A percentile compares a stretch with the other conserved stretches of the same genome.
These are phyloP conservation scores for Bradynema listronoti DNA, from an alignment of 1,140 invertebrate genomes.

Conservation along the genomic window DNA sequence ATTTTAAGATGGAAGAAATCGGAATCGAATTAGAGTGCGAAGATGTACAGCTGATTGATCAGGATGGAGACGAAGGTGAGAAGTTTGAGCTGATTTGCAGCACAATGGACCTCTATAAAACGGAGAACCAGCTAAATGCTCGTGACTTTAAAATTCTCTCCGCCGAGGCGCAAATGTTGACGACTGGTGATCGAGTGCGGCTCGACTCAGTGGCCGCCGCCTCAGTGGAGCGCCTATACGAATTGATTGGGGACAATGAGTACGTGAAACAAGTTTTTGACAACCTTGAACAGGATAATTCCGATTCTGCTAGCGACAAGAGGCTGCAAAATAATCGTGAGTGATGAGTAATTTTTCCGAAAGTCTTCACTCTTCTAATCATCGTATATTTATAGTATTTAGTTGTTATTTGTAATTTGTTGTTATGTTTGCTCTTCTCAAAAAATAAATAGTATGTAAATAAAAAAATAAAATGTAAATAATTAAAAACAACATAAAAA, in stretches of 20 bases:
- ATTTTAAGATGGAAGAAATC: slow-evolving; percentile 36
- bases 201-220: neutral
- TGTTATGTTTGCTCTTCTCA: neutral
- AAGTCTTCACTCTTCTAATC: no score
- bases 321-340: no score
- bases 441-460: no score
- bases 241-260: slow-evolving; percentile 40
- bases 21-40: slow-evolving; percentile 51
- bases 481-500: no score
- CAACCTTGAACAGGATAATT: slow-evolving; percentile 23
- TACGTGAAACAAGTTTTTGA: slow-evolving; percentile 46
- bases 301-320: neutral
- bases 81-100: slow-evolving; percentile 41
- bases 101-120: slow-evolving; percentile 17
- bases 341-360: no score
- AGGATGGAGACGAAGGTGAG: slow-evolving; percentile 30
- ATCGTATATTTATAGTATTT: no score
- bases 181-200: neutral
- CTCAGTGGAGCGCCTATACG: slow-evolving; percentile 44
- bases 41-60: slow-evolving; percentile 34
- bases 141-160: no score
- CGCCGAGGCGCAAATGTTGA: no score
- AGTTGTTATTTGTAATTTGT: neutral
- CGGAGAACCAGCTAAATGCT: slow-evolving; percentile 33
- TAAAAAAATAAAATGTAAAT: no score